These are phyloP conservation scores for Reticulitermes lucifugus DNA, from an alignment of 2,888 invertebrate genomes.

Conservation along the genomic window DNA sequence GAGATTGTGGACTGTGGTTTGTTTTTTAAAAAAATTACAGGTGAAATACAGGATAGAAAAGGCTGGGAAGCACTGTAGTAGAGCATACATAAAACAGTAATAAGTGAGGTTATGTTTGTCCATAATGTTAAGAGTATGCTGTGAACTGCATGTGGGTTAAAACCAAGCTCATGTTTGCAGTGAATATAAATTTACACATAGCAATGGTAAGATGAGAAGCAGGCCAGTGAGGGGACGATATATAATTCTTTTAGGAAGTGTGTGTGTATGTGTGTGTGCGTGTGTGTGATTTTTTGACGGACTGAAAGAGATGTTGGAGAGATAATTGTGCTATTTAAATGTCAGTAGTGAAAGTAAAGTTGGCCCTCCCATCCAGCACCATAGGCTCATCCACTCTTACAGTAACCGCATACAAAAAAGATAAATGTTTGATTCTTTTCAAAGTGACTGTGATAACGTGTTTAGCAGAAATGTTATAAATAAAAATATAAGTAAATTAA, in stretches of 20 bases:
- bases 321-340: background rate
- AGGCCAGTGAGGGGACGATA: background rate
- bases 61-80: background rate
- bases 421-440: constrained; percentile 52
- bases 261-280: background rate
- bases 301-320: background rate
- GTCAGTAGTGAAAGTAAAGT: background rate
- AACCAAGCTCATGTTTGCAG: background rate
- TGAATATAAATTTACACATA: background rate
- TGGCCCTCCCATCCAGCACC: constrained; percentile 19
- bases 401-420: constrained; percentile 35
- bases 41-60: too few relatives aligned
- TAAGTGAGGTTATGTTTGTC: background rate
- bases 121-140: background rate
- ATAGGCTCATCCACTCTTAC: constrained; percentile 17
- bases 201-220: background rate
- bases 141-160: background rate
- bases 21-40: too few relatives aligned
- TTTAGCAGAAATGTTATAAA: constrained; percentile 51
- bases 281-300: background rate
- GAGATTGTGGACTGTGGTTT: too few relatives aligned
- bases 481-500: constrained; percentile 47
- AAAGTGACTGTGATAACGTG: constrained; percentile 53
- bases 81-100: background rate
- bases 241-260: background rate